Percentiles rank a stretch among this genome's conserved stretches.
phyloP scores from a whole-genome alignment of 2,888 invertebrate genomes.

The Sinodicranocentrus sp. region DNA sequence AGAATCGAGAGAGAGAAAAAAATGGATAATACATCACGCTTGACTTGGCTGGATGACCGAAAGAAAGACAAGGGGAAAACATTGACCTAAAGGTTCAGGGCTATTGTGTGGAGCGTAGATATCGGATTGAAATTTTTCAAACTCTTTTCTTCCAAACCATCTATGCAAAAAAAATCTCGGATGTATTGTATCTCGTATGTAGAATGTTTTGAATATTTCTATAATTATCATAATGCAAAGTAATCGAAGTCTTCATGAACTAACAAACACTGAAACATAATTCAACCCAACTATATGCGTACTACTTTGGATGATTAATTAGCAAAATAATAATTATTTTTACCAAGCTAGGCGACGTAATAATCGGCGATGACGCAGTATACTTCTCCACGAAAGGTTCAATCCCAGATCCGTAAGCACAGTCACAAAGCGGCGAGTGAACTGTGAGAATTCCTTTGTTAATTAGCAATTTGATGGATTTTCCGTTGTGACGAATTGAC shows the following conservation, averaged over 20 bases:
- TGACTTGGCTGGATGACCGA: conserved; percentile 31
- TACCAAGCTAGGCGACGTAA: conserved; percentile 58
- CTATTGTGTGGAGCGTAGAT: conserved; percentile 20
- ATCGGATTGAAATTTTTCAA: conserved; percentile 15
- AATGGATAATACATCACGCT: conserved; percentile 49
- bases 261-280: too few species aligned
- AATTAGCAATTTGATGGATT: conserved; percentile 79
- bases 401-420: conserved; percentile 74
- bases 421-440: conserved; percentile 79
- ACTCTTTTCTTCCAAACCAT: not conserved
- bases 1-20: conserved; percentile 30
- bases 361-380: conserved; percentile 45
- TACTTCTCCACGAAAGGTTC: conserved; percentile 65
- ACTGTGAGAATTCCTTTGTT: conserved; percentile 79
- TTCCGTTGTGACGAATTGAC: conserved; percentile 80
- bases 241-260: too few species aligned
- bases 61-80: conserved; percentile 23
- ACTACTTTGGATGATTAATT: conserved; percentile 64
- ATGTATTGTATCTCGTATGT: not conserved
- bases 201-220: too few species aligned
- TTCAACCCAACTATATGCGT: too few species aligned
- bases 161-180: not conserved
- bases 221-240: too few species aligned
- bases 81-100: conserved; percentile 54
- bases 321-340: conserved; percentile 66